Conservation (phyloP, 2,113 vertebrate species). For the Lasiurus cinereus region DNA sequence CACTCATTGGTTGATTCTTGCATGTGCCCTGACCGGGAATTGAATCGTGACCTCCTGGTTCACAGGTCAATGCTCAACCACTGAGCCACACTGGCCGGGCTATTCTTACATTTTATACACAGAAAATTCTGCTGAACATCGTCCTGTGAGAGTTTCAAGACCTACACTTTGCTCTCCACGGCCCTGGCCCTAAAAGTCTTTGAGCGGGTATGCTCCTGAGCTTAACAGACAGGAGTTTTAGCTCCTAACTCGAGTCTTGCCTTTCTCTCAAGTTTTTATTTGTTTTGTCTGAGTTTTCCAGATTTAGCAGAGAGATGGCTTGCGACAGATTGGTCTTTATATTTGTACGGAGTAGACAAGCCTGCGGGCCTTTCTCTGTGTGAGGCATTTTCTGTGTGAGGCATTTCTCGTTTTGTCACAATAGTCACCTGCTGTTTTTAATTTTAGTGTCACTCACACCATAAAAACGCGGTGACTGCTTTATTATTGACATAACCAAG, state of each 20-base stretch:
- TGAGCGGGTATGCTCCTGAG: slow-evolving; percentile 18
- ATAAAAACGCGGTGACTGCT: not conserved
- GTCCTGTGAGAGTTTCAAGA: slow-evolving; percentile 21
- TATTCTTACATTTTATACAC: too few relatives aligned
- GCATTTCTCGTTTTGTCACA: not conserved
- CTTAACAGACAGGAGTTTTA: not conserved
- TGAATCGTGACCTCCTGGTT: too few relatives aligned
- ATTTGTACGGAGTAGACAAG: not conserved
- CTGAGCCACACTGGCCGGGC: too few relatives aligned
- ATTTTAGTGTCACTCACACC: not conserved
- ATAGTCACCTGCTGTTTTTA: not conserved
- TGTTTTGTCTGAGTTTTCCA: not conserved
- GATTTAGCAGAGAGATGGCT: not conserved
- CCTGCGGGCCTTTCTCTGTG: not conserved
- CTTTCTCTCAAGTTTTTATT: not conserved
- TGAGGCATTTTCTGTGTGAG: not conserved
- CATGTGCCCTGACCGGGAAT: too few relatives aligned
- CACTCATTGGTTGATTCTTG: too few relatives aligned
- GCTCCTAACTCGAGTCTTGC: not conserved
- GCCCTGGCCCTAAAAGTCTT: not conserved
- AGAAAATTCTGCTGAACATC: not conserved
- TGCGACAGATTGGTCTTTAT: not conserved
- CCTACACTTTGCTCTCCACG: not conserved
- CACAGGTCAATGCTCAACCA: too few relatives aligned
- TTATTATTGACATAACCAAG: not conserved